Base-by-base conservation (phyloP, 2,797 vertebrate species). In the Salarias fasciatus region DNA sequence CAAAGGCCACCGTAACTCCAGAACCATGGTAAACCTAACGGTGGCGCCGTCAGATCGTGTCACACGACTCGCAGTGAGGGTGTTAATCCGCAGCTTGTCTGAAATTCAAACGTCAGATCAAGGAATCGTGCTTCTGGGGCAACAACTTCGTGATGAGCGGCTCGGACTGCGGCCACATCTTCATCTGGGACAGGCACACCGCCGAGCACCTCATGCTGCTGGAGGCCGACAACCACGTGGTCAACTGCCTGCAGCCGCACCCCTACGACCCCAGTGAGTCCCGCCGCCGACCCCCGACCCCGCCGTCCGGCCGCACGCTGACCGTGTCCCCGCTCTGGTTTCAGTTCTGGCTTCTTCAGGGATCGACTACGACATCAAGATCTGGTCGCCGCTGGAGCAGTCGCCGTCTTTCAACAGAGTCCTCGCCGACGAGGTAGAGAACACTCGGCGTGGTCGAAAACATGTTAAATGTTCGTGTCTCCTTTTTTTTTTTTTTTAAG, bases 121-220 rank as follows among this genome's bases (percentile, higher is more conserved):
- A 99, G 78, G 98, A 99, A 91, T 97, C 98, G 9, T 96, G 96
- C 85, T 99, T 99, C 85, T 99, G 97, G 97, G 97, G 97, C 63
- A 95, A 96, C 86, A 98, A 98, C 87, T 99, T 99, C 75, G 97
- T 99, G 55, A 96, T 99, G 96, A 99, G 97, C 30, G 97, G 98
- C 12, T 99, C 97, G 4, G 98, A 99, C 84, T 99, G 98, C 13
- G 98, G 98, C 44, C 98, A 99, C 80, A 98, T 99, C 86, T 99
- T 99, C 84, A 96, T 99, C 83, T 99, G 98, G 98, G 96, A 99
- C 88, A 93, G 97, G 43, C 96, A 97, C 83, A 98, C 95, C 0
- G 95, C 95, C 0, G 96, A 99, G 75, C 96, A 98, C 66, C 88
- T 99, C 63, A 99, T 99, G 97, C 93, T 99, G 63, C 92, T 99